Evolutionary conservation across 2,113 vertebrate species (phyloP).

Genomic region (Probosciger aterrimus): DNA sequence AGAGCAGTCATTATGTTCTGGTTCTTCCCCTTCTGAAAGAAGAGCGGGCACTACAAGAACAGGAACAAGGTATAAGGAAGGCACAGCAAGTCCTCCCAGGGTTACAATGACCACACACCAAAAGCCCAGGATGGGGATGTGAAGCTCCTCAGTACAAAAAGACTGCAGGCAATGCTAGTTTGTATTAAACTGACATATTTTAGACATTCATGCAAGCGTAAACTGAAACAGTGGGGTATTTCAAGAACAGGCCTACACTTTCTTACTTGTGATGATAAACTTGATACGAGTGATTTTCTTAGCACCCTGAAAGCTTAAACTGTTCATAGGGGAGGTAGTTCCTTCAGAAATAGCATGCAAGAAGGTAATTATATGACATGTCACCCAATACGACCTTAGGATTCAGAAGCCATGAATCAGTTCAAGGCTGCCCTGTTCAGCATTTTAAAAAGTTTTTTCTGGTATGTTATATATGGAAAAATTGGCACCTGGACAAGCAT

Average conservation of each 20-base stretch:
- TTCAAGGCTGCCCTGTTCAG: slow-evolving; percentile 21
- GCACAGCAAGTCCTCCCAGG: background rate
- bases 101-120: background rate
- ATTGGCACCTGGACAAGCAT: slow-evolving; percentile 71
- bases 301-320: background rate
- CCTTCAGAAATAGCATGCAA: background rate
- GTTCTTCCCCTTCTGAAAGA: background rate
- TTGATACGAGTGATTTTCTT: background rate
- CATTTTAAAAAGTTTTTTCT: background rate
- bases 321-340: background rate
- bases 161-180: background rate
- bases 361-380: background rate
- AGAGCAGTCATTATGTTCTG: background rate
- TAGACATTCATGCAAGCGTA: background rate
- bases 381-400: slow-evolving; percentile 53
- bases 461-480: slow-evolving; percentile 56
- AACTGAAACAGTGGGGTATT: background rate
- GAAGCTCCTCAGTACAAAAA: background rate
- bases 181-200: background rate
- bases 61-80: background rate
- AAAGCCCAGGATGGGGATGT: background rate
- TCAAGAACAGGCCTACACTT: background rate
- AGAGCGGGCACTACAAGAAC: background rate
- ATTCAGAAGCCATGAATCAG: slow-evolving; percentile 25
- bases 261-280: background rate